Conservation (phyloP, 2,113 vertebrate genomes). For the Chionodraco myersi region DNA sequence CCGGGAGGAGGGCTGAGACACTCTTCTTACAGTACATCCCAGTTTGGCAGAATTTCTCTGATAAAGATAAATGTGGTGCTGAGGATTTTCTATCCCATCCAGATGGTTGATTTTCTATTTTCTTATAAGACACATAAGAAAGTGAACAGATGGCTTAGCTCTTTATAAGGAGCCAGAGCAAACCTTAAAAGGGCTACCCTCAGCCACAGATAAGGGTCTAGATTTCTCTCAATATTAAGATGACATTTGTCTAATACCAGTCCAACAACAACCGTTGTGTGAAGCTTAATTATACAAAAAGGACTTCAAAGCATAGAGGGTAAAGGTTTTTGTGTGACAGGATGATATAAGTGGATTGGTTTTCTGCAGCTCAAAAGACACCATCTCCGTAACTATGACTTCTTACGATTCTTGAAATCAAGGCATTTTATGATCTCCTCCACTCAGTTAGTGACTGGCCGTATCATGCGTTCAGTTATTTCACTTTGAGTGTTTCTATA, state of each 20-base stretch:
- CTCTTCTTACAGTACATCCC: background rate
- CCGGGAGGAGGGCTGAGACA: background rate
- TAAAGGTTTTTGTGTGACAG: background rate
- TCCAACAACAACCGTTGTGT: background rate
- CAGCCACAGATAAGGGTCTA: background rate
- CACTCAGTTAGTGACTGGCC: slow-evolving; percentile 7
- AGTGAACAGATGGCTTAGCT: slow-evolving; percentile 53
- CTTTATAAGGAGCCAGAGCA: slow-evolving; percentile 36
- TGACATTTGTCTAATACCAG: background rate
- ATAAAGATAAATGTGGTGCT: slow-evolving; percentile 58
- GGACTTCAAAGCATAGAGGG: background rate
- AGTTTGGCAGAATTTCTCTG: slow-evolving; percentile 19
- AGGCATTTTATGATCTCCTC: slow-evolving; percentile 13
- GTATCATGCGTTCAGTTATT: background rate
- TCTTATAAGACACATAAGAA: slow-evolving; percentile 48
- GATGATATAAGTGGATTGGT: slow-evolving; percentile 24
- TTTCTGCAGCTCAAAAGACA: slow-evolving; percentile 24
- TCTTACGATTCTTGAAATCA: slow-evolving; percentile 15
- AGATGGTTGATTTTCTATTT: slow-evolving; percentile 59
- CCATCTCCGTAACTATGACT: slow-evolving; percentile 25
- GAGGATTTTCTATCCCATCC: slow-evolving; percentile 51
- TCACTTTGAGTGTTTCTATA: background rate
- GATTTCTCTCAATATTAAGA: slow-evolving; percentile 13
- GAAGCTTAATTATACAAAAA: background rate
- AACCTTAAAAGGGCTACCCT: slow-evolving; percentile 18